Percentiles rank a stretch among this genome's conserved stretches.
These are phyloP conservation scores for Mylabris sibirica DNA, from an alignment of 2,888 invertebrate genomes.

Conservation along the genomic window DNA sequence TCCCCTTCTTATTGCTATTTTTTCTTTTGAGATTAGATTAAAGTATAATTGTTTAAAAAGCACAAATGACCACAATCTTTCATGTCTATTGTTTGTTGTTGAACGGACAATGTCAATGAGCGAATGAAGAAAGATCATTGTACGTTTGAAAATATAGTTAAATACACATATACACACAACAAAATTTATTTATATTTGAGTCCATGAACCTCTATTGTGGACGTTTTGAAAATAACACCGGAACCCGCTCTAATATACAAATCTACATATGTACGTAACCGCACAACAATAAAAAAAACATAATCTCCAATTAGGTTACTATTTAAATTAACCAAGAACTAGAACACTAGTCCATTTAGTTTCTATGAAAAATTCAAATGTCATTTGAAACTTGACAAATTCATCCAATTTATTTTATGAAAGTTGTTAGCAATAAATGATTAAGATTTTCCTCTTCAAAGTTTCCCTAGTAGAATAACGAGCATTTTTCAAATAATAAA, in stretches of 20 bases:
- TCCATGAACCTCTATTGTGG: constrained; percentile 9
- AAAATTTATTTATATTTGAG: constrained; percentile 14
- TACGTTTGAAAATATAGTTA: constrained; percentile 8
- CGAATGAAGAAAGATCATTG: constrained; percentile 14
- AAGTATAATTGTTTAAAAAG: not conserved
- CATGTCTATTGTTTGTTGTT: not conserved
- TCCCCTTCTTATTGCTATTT: not conserved
- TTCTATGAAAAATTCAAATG: not conserved
- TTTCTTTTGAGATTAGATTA: not conserved
- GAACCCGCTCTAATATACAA: not conserved
- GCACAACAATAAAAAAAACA: not conserved
- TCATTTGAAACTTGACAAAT: not conserved
- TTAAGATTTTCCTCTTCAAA: not conserved
- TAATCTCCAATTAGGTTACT: constrained; percentile 1
- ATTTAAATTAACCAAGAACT: not conserved
- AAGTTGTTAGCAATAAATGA: not conserved
- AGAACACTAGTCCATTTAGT: not conserved
- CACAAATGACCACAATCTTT: not conserved
- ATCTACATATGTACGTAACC: not conserved
- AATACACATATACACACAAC: not conserved
- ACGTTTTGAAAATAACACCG: constrained; percentile 13
- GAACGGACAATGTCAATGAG: not conserved
- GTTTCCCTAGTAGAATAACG: not conserved
- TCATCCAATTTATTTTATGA: not conserved
- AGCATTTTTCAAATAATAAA: too few relatives aligned